Base-by-base conservation (phyloP, 2,113 vertebrate genomes). In the Burhinus bistriatus region DNA sequence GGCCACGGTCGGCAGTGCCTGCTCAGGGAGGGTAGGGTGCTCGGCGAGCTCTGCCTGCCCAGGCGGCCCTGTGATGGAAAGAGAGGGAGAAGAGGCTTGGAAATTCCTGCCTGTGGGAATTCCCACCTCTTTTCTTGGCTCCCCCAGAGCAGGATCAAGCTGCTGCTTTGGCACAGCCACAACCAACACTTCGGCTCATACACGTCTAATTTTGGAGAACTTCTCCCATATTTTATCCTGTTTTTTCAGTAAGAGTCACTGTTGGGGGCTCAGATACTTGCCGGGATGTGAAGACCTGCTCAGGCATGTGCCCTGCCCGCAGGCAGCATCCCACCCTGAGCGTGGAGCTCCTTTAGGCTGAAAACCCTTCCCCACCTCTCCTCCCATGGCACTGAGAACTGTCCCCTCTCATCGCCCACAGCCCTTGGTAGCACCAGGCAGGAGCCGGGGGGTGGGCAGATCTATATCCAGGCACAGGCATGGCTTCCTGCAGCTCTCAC, bases 1-100 rank as follows among this genome's bases (percentile, higher is more conserved):
- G 95, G 95, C 90, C 61, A 99, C 97, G 5, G 98, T 98, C 6
- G 86, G 84, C 34, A 98, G 96, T 0, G 97, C 97, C 90, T 98
- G 97, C 90, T 98, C 98, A 1, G 98, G 96, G 6, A 98, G 91
- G 6, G 82, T 40, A 34, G 97, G 95, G n/a, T 89, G 95, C 79
- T 98, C 97, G 0, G 82, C 1, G 29, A 88, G 83, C 59, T 98
- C 98, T 54, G 87, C 77, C 90, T 97, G 96, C 77, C 97, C 97
- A 1, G 86, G 59, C 34, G 52, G 81, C 21, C 97, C 97, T 98
- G 97, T 47, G 93, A 78, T 20, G 92, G 86, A 95, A 83, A 97
- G 87, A 94, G 9, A 9, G 26, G 49, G 84, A 96, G 57, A 95
- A 96, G 45, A 32, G 89, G 34, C 12, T 93, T 85, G 49, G 78